Evolutionary conservation across 2,113 vertebrate species (phyloP), one percentile per base, ranked within the genome.

Genomic region (Symphodus melops): DNA sequence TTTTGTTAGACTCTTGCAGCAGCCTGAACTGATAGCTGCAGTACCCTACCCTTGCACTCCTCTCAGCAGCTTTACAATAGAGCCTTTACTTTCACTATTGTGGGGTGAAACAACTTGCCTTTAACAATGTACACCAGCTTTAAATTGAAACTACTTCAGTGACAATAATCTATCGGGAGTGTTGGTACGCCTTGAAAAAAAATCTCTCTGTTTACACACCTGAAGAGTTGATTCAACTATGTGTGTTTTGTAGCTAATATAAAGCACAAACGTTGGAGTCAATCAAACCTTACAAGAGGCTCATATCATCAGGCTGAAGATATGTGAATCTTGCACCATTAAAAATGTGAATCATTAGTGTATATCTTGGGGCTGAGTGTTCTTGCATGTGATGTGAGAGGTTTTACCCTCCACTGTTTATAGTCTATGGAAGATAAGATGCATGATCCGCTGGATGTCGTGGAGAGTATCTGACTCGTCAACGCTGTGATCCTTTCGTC

Each of bases 331-430:
- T 28, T 36, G 2, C 53, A 55, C 55, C 23, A 17, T 7, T 52
- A 52, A 1, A 67, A 74, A 79, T 82, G 71, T 85, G 75, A 82
- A 75, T 75, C 36, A 25, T 56, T 42, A 14, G 42, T 53, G 25
- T 58, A 62, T 21, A 52, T 79, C 42, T 14, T 19, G 51, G 19
- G 52, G 56, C 33, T 64, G 44, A 54, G 41, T 2, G 7, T 69
- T 14, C 53, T 21, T 62, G 61, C 66, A 75, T 73, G 68, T 33
- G 16, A 68, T 20, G 11, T 65, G 72, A 33, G 42, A 36, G 59
- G 5, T 46, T 52, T 67, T 52, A 19, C 14, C 7, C 44, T 65
- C 36, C 0, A 5, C 61, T 66, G 42, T 68, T 36, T 37, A 19
- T 54, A 37, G 16, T 72, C 2, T 0, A 51, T 64, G 23, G 70